phyloP scores from a whole-genome alignment of 2,888 invertebrate genomes.

The Entomobrya proxima region DNA sequence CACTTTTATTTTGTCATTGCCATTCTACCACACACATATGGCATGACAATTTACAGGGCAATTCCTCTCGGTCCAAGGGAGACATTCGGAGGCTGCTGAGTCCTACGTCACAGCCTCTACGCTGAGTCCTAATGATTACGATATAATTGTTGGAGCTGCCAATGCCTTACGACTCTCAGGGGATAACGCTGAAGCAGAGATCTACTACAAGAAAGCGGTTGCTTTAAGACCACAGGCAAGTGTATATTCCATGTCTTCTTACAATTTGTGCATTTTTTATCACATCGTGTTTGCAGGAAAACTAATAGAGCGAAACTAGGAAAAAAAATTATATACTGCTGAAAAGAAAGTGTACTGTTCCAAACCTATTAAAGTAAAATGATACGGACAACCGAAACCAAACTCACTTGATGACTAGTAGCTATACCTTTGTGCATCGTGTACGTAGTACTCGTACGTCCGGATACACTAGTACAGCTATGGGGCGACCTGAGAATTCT shows the following conservation, averaged over 20 bases:
- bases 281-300: neutral
- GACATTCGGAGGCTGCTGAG: conserved; percentile 88
- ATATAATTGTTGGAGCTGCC: conserved; percentile 91
- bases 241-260: conserved; percentile 2
- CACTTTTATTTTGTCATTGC: conserved; percentile 40
- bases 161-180: conserved; percentile 90
- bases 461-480: too few relatives aligned
- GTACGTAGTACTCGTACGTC: too few relatives aligned
- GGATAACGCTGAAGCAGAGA: conserved; percentile 88
- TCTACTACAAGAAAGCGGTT: conserved; percentile 90
- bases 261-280: conserved; percentile 3
- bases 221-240: conserved; percentile 82
- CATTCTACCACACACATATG: conserved; percentile 40
- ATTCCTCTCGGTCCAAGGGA: conserved; percentile 88
- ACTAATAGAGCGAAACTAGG: neutral
- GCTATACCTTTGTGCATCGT: too few relatives aligned
- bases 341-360: too few relatives aligned
- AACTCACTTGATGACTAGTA: too few relatives aligned
- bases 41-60: conserved; percentile 82
- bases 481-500: too few relatives aligned
- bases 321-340: neutral
- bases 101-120: conserved; percentile 88
- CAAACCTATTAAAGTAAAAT: too few relatives aligned
- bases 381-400: too few relatives aligned
- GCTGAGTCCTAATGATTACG: conserved; percentile 87